Evolutionary conservation across 2,113 vertebrate species (phyloP), one percentile per base, ranked within the genome.

Genomic region (Struthio camelus): DNA sequence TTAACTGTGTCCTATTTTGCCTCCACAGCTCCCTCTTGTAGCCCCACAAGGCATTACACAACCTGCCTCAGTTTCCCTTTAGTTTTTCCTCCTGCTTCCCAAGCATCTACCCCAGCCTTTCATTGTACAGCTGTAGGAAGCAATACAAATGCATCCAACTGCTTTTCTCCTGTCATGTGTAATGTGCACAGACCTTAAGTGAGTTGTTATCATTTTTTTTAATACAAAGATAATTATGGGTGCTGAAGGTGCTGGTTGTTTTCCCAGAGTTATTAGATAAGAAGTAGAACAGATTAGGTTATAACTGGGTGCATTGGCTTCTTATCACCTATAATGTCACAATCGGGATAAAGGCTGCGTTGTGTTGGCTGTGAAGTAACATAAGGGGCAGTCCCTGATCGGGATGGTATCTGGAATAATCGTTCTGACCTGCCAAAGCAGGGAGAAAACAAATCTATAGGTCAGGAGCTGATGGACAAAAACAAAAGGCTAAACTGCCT

Each of bases 1-100:
- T 8, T 11, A 42, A 17, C 20, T 6, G 6, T 3, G 38, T 13
- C 8, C 3, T 4, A 6, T 34, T 32, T n/a, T 12, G 22, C 73
- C 79, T 90, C 91, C 14, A 25, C 62, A 84, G 91, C 94, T 93
- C 96, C 95, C 95, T 92, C 95, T 97, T 76, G 71, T 46, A 23
- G 85, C 5, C 19, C 23, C 14, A 2, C 2, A 0, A 5, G 71
- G 9, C 5, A 58, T 53, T 76, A 24, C 95, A 90, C 48, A 46
- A 12, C 58, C 5, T 38, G 42, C 75, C 51, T 87, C 53, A n/a
- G 4, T 66, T 84, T 42, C 48, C 44, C 64, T 34, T n/a, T 4
- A 44, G 11, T 20, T 15, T 44, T 6, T 32, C 51, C 18, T 13
- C 17, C 14, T 12, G 1, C 40, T 66, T 79, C 44, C 19, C 73